Conservation (phyloP, 2,797 vertebrate species). For the Cyprinella venusta region DNA sequence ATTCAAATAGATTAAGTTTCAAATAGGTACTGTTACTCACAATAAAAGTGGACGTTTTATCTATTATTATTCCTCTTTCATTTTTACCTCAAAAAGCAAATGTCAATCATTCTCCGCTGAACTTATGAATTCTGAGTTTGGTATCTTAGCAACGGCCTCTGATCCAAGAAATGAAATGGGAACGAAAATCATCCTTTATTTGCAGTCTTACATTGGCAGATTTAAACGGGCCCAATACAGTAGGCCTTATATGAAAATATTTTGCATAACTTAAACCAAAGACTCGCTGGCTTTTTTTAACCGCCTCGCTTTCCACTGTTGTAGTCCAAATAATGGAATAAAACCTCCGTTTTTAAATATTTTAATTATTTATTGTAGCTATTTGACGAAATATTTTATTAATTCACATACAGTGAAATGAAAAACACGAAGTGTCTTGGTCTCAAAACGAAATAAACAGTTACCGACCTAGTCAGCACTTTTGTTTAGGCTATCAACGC, state of each 20-base stretch:
- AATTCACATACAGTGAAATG: neutral
- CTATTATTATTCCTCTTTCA: constrained; percentile 60
- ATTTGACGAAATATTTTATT: neutral
- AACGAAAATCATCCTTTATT: constrained; percentile 62
- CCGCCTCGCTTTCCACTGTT: neutral
- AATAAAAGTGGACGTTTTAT: constrained; percentile 42
- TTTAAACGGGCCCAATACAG: constrained; percentile 21
- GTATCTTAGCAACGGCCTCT: constrained; percentile 85
- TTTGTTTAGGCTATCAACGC: neutral
- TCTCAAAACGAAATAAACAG: neutral
- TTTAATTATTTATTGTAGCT: neutral
- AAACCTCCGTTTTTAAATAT: neutral
- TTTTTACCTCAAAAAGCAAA: constrained; percentile 73
- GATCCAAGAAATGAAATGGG: constrained; percentile 77
- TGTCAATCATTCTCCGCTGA: constrained; percentile 76
- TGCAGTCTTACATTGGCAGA: constrained; percentile 30
- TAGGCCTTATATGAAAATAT: constrained; percentile 18
- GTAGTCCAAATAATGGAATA: neutral
- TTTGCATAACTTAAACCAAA: neutral
- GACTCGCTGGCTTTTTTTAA: neutral
- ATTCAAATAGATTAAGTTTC: constrained; percentile 15
- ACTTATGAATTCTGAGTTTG: constrained; percentile 79
- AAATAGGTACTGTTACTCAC: constrained; percentile 20
- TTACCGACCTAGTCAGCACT: neutral
- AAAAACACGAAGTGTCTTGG: neutral